phyloP scores from a whole-genome alignment of 2,888 invertebrate species.

The Hydrotaea cyrtoneurina region DNA sequence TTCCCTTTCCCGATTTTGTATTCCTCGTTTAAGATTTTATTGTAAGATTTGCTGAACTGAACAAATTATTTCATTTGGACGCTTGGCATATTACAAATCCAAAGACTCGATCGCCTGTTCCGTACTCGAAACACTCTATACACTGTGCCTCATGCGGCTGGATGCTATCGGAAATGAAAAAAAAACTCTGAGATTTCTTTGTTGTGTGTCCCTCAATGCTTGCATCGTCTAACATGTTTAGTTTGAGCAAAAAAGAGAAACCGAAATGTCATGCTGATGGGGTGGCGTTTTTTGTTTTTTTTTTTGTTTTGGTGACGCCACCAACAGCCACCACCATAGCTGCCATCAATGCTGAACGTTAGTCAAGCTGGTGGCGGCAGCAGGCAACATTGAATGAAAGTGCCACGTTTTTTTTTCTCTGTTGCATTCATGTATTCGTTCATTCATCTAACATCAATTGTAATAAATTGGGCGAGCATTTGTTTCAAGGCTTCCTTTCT shows the following conservation, averaged over 20 bases:
- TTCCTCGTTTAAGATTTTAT: too few relatives aligned
- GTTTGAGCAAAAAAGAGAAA: neutral
- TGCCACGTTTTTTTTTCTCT: conserved; percentile 24
- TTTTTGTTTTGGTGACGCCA: too few relatives aligned
- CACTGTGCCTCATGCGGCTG: neutral
- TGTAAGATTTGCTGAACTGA: too few relatives aligned
- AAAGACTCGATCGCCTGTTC: too few relatives aligned
- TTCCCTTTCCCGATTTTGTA: too few relatives aligned
- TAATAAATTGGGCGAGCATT: conserved; percentile 49
- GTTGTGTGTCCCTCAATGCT: neutral
- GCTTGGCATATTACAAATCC: too few relatives aligned
- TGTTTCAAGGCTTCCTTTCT: conserved; percentile 37
- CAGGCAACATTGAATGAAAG: conserved; percentile 40
- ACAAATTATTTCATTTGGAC: too few relatives aligned
- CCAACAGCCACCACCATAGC: neutral
- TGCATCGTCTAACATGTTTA: neutral
- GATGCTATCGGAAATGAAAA: neutral
- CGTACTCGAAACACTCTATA: neutral
- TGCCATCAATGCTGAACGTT: neutral
- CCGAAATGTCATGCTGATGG: neutral
- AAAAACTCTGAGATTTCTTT: neutral
- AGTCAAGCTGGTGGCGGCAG: conserved; percentile 21
- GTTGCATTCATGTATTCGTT: neutral
- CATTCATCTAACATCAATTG: conserved; percentile 44
- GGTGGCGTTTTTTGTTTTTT: too few relatives aligned